phyloP scores from a whole-genome alignment of 2,113 vertebrate species.

The Xyrauchen texanus region DNA sequence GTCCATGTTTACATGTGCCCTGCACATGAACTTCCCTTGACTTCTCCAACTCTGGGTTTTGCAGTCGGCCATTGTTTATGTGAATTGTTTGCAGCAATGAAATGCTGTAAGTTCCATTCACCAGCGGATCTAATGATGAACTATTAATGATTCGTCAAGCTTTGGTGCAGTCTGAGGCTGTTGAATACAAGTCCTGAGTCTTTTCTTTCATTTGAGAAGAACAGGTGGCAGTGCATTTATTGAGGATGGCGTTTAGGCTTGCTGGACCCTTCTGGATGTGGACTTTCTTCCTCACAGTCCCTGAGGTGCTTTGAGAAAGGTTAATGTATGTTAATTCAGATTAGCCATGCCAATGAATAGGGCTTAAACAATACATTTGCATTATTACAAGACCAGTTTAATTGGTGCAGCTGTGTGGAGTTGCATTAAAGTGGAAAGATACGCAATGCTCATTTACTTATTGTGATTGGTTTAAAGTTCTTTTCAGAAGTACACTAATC shows the following conservation, averaged over 20 bases:
- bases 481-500: slow-evolving; percentile 15
- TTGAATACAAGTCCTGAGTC: slow-evolving; percentile 28
- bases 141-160: slow-evolving; percentile 3
- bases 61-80: neutral
- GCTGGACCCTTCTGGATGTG: slow-evolving; percentile 1
- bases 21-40: neutral
- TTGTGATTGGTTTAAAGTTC: slow-evolving; percentile 9
- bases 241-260: slow-evolving; percentile 20
- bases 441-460: neutral
- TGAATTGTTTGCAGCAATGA: neutral
- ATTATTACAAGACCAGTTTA: slow-evolving; percentile 4
- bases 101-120: neutral
- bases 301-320: slow-evolving; percentile 37
- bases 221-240: slow-evolving; percentile 36
- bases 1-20: neutral
- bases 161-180: neutral
- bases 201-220: neutral
- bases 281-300: neutral
- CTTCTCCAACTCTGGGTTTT: neutral
- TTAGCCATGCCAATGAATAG: slow-evolving; percentile 4
- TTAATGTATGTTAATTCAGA: slow-evolving; percentile 50
- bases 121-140: neutral
- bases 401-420: neutral
- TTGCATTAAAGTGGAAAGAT: slow-evolving; percentile 1
- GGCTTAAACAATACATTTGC: slow-evolving; percentile 13